These are phyloP conservation scores for Aphelinus atriplicis DNA, from an alignment of 1,140 invertebrate genomes.

Conservation along the genomic window DNA sequence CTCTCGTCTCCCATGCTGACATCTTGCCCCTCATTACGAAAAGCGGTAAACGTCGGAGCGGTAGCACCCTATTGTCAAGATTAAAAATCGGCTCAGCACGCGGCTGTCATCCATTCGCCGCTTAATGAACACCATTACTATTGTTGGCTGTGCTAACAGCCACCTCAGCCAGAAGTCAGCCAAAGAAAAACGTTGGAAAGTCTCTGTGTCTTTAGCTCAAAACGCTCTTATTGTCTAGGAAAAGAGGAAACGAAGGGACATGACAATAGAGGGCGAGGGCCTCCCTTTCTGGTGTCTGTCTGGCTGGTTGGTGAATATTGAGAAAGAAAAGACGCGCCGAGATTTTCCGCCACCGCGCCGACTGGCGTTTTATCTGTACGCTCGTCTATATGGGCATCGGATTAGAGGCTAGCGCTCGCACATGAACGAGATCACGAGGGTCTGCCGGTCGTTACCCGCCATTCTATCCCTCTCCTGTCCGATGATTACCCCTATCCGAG, in stretches of 20 bases:
- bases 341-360: conserved; percentile 33
- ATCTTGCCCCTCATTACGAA: not conserved
- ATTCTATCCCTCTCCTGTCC: conserved; percentile 32
- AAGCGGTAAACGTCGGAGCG: too few relatives aligned
- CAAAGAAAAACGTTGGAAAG: conserved; percentile 8
- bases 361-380: conserved; percentile 43
- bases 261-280: not conserved
- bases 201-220: not conserved
- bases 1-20: too few relatives aligned
- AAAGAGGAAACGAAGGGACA: not conserved
- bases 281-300: too few relatives aligned
- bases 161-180: not conserved
- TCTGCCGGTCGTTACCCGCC: conserved; percentile 6
- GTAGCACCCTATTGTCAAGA: not conserved
- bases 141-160: not conserved
- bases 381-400: conserved; percentile 45
- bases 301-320: conserved; percentile 5
- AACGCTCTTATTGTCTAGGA: conserved; percentile 9
- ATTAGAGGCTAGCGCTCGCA: conserved; percentile 46
- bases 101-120: not conserved
- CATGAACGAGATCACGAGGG: conserved; percentile 31
- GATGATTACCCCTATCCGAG: conserved; percentile 54
- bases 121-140: conserved; percentile 29
- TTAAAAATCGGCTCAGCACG: conserved; percentile 16
- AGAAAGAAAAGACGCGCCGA: conserved; percentile 22